phyloP scores from a whole-genome alignment of 2,797 vertebrate genomes.

The Onychomys arenicola region DNA sequence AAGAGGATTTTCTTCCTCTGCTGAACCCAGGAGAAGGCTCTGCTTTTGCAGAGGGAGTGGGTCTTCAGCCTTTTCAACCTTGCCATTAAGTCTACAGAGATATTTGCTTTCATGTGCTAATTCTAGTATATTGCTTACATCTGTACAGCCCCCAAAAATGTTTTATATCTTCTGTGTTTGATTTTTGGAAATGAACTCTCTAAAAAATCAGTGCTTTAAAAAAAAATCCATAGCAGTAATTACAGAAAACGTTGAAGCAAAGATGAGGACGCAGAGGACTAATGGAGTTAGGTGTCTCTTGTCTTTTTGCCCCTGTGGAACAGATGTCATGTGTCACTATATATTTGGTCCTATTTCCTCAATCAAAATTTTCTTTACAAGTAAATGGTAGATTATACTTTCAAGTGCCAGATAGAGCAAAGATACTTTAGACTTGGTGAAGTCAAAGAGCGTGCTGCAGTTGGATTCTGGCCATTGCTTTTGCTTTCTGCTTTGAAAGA shows the following conservation, averaged over 20 bases:
- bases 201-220: constrained; percentile 19
- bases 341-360: constrained; percentile 41
- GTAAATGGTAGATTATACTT: constrained; percentile 11
- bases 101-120: constrained; percentile 62
- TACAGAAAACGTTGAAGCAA: constrained; percentile 29
- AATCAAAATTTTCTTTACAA: constrained; percentile 22
- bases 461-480: not conserved
- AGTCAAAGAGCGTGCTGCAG: constrained; percentile 16
- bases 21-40: not conserved
- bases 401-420: not conserved
- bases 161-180: constrained; percentile 38
- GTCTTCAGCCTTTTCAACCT: not conserved
- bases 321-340: not conserved
- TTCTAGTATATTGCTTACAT: not conserved
- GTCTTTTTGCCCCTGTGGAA: not conserved
- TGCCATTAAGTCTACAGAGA: not conserved
- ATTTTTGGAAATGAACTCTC: constrained; percentile 48
- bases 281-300: not conserved
- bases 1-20: not conserved
- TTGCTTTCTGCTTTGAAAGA: constrained; percentile 49
- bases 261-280: not conserved
- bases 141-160: not conserved
- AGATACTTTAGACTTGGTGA: not conserved
- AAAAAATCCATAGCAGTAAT: constrained; percentile 22
- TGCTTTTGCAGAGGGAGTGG: not conserved